Conservation (phyloP, 2,888 invertebrate species). For the Steinernema scapterisci region DNA sequence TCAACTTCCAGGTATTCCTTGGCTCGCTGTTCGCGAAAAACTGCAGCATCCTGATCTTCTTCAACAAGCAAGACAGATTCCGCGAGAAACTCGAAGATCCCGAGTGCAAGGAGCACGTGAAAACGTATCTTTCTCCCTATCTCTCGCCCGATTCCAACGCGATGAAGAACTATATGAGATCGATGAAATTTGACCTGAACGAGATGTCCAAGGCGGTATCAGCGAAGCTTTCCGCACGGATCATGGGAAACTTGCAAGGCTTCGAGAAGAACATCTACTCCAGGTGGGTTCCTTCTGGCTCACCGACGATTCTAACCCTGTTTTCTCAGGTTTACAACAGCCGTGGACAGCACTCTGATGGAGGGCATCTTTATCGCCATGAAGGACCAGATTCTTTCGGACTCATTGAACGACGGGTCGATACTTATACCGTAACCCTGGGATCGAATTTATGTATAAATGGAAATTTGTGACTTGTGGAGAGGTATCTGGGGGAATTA, state of each 20-base stretch:
- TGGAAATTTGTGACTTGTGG: neutral
- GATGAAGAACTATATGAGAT: constrained; percentile 33
- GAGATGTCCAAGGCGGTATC: constrained; percentile 45
- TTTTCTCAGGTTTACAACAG: constrained; percentile 58
- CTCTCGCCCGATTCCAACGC: neutral
- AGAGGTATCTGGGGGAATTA: neutral
- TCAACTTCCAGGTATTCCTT: constrained; percentile 9
- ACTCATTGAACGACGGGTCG: constrained; percentile 28
- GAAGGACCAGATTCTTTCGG: constrained; percentile 51
- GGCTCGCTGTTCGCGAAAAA: constrained; percentile 37
- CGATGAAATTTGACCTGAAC: constrained; percentile 24
- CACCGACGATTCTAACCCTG: neutral
- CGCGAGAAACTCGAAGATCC: constrained; percentile 50
- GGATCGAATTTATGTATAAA: constrained; percentile 7
- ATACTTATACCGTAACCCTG: neutral
- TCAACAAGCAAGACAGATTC: constrained; percentile 64
- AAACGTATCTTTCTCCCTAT: neutral
- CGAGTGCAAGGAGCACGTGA: constrained; percentile 41
- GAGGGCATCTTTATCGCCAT: constrained; percentile 59
- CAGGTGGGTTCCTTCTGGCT: constrained; percentile 36
- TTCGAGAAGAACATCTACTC: constrained; percentile 43
- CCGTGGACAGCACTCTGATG: constrained; percentile 63
- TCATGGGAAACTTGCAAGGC: constrained; percentile 36
- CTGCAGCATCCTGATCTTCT: constrained; percentile 61
- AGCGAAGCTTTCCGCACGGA: constrained; percentile 43